Evolutionary conservation across 2,113 vertebrate species (phyloP).

Genomic region (Larimichthys polyactis): DNA sequence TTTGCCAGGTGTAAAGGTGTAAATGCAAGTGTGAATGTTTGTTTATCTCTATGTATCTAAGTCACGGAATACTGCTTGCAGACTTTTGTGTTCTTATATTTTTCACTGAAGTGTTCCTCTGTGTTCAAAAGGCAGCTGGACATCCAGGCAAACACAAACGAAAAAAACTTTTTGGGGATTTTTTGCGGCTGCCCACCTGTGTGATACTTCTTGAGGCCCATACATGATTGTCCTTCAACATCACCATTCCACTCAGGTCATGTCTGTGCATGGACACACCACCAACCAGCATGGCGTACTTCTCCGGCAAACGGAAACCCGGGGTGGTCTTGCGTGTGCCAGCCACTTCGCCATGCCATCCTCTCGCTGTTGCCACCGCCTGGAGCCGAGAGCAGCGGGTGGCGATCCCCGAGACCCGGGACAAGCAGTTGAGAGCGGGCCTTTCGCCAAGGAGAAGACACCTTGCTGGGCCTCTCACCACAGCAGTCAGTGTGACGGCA

Average conservation of each 20-base stretch:
- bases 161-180: too few relatives aligned
- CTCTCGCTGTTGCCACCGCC: conserved; percentile 19
- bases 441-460: conserved; percentile 87
- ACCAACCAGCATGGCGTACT: conserved; percentile 88
- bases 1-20: too few relatives aligned
- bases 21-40: too few relatives aligned
- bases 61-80: too few relatives aligned
- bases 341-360: conserved; percentile 85
- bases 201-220: conserved; percentile 85
- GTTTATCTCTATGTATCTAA: too few relatives aligned
- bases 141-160: too few relatives aligned
- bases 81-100: too few relatives aligned
- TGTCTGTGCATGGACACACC: conserved; percentile 86
- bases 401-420: conserved; percentile 87
- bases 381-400: conserved; percentile 77
- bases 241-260: conserved; percentile 86
- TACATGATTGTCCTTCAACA: conserved; percentile 92
- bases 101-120: too few relatives aligned
- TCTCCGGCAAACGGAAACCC: conserved; percentile 89
- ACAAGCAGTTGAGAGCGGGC: conserved; percentile 87
- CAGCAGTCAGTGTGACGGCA: conserved; percentile 81
- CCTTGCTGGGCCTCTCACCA: conserved; percentile 85
- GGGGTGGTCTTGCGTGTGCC: conserved; percentile 92
- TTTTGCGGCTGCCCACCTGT: conserved; percentile 72
- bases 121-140: too few relatives aligned